A percentile compares a stretch with the other conserved stretches of the same genome.
These are phyloP conservation scores for Xylophagus ater DNA, from an alignment of 2,888 invertebrate species.

Conservation along the genomic window DNA sequence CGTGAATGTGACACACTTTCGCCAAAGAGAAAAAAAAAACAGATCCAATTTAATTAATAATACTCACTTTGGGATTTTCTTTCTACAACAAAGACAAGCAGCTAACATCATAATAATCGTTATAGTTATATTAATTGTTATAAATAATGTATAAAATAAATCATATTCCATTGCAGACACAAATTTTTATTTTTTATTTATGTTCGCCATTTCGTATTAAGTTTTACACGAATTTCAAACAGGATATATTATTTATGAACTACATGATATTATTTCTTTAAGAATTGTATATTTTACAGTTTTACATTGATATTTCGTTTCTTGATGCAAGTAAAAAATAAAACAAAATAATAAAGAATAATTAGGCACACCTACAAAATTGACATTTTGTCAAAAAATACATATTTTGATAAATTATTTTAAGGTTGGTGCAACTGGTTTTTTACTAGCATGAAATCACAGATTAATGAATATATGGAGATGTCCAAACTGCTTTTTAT, in stretches of 20 bases:
- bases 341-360: constrained; percentile 3
- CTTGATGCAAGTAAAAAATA: no score
- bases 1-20: constrained; percentile 15
- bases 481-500: no score
- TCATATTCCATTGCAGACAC: constrained; percentile 21
- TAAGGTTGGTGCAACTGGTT: no score
- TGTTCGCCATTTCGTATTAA: no score
- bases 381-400: constrained; percentile 10
- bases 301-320: no score
- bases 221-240: no score
- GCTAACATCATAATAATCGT: constrained; percentile 45
- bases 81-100: constrained; percentile 63
- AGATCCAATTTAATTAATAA: background rate
- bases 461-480: no score
- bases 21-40: constrained; percentile 4
- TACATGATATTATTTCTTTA: background rate
- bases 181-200: no score
- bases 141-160: constrained; percentile 26
- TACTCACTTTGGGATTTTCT: constrained; percentile 62
- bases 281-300: background rate
- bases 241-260: no score
- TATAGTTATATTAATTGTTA: constrained; percentile 33
- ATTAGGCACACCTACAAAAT: constrained; percentile 10
- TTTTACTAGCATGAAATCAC: no score
- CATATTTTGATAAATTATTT: no score